Conservation (phyloP, 2,888 invertebrate genomes). For the Stenoptilia bipunctidactyla region DNA sequence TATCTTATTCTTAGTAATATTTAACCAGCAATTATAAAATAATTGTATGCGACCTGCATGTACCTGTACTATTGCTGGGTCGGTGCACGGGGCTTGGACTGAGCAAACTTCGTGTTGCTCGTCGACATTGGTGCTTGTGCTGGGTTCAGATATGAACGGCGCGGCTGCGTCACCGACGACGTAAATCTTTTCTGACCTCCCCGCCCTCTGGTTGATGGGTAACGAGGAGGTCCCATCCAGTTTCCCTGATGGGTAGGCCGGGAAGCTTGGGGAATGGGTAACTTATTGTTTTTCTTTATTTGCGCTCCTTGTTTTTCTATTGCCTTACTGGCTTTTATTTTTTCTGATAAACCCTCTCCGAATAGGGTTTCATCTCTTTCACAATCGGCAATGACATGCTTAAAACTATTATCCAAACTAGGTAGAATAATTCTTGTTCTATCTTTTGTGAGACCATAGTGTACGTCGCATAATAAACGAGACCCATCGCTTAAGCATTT, state of each 20-base stretch:
- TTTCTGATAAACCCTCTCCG: constrained; percentile 6
- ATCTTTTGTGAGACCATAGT: constrained; percentile 4
- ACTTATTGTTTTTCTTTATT: background rate
- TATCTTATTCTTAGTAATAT: background rate
- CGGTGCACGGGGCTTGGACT: background rate
- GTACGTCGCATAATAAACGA: constrained; percentile 7
- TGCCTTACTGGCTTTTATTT: constrained; percentile 10
- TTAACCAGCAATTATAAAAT: constrained; percentile 3
- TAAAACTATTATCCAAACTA: constrained; percentile 8
- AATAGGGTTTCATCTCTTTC: constrained; percentile 10
- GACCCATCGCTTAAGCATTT: constrained; percentile 9
- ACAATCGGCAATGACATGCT: constrained; percentile 7
- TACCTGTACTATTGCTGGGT: constrained; percentile 2
- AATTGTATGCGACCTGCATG: constrained; percentile 1
- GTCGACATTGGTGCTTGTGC: background rate
- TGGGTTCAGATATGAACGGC: background rate
- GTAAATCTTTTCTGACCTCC: background rate
- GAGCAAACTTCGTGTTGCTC: background rate
- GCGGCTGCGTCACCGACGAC: background rate
- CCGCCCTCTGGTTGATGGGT: constrained; percentile 3
- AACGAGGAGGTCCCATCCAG: too few relatives aligned
- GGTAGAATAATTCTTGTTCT: constrained; percentile 7
- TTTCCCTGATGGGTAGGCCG: background rate
- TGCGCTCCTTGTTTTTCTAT: constrained; percentile 2
- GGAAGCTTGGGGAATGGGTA: background rate